Evolutionary conservation across 2,888 invertebrate species (phyloP).

Genomic region (Osedax frankpressi): DNA sequence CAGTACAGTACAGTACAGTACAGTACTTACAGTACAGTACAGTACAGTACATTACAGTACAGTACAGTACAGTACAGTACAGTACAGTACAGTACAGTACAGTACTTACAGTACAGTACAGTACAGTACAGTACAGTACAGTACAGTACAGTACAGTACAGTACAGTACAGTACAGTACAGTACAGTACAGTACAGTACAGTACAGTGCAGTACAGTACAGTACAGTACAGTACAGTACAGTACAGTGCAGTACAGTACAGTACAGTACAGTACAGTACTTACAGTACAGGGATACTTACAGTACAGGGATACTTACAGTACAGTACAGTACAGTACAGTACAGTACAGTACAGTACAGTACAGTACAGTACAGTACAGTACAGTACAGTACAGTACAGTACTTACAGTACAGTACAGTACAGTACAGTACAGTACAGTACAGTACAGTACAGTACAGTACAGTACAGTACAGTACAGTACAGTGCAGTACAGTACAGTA

Average conservation of each 20-base stretch:
- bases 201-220: constrained; percentile 22
- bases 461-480: constrained; percentile 20
- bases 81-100: constrained; percentile 22
- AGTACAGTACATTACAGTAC: too few species aligned
- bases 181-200: background rate
- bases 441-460: constrained; percentile 21
- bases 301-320: constrained; percentile 8
- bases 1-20: constrained; percentile 23
- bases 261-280: constrained; percentile 17
- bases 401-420: constrained; percentile 21
- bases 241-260: constrained; percentile 17
- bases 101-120: too few species aligned
- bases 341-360: constrained; percentile 14
- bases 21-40: too few species aligned
- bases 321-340: background rate
- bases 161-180: constrained; percentile 1
- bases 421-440: constrained; percentile 19
- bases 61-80: constrained; percentile 23
- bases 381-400: constrained; percentile 16
- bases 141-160: background rate
- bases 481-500: constrained; percentile 20
- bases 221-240: constrained; percentile 20
- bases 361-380: constrained; percentile 19
- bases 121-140: background rate
- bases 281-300: too few species aligned